phyloP scores from a whole-genome alignment of 2,797 vertebrate species.

The Pyrocephalus nanus region DNA sequence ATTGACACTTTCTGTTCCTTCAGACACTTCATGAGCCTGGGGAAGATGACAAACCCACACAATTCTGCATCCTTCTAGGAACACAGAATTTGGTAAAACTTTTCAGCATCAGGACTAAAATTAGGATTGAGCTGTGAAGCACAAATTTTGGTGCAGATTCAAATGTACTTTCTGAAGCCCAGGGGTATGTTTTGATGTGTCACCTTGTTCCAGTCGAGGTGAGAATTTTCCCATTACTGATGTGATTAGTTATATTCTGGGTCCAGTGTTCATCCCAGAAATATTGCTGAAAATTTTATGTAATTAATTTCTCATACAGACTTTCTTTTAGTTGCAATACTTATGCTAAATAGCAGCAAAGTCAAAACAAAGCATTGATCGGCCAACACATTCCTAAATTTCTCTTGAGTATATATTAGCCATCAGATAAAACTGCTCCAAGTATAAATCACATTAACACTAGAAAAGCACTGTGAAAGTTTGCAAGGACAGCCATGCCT shows the following conservation, averaged over 20 bases:
- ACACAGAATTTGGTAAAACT: background rate
- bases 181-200: background rate
- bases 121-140: background rate
- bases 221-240: background rate
- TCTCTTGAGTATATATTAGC: constrained; percentile 17
- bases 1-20: background rate
- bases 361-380: background rate
- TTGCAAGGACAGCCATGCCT: background rate
- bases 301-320: background rate
- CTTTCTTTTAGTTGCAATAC: background rate
- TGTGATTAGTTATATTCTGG: background rate
- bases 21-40: background rate
- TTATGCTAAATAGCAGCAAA: background rate
- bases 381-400: constrained; percentile 2
- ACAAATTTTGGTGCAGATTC: background rate
- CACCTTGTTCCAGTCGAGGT: background rate
- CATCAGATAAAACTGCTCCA: constrained; percentile 2
- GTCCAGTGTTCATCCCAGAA: background rate
- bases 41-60: background rate
- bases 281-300: background rate
- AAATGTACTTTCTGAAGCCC: background rate
- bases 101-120: background rate
- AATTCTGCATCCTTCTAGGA: background rate
- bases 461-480: constrained; percentile 3
- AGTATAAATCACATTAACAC: constrained; percentile 9